phyloP scores from a whole-genome alignment of 2,797 vertebrate genomes.

The Tympanoctomys barrerae region DNA sequence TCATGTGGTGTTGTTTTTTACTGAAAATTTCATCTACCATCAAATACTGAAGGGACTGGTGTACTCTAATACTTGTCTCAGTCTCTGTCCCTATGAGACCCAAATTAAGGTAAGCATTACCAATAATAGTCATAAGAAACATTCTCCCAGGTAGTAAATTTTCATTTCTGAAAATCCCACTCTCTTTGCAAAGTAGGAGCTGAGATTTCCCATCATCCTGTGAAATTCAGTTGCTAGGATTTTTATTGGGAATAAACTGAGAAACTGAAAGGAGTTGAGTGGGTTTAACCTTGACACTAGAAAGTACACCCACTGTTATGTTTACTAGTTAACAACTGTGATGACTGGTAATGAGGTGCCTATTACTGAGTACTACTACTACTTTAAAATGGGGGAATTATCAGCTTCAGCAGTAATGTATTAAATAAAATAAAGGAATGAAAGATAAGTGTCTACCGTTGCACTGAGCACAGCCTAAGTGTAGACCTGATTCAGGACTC shows the following conservation, averaged over 20 bases:
- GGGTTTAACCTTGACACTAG: neutral
- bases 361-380: neutral
- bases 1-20: neutral
- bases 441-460: neutral
- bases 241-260: neutral
- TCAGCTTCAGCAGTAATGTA: neutral
- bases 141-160: neutral
- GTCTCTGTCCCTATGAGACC: neutral
- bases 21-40: neutral
- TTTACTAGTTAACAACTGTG: neutral
- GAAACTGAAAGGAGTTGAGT: neutral
- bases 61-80: neutral
- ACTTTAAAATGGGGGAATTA: neutral
- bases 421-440: neutral
- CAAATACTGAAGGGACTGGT: neutral
- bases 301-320: neutral
- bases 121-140: neutral
- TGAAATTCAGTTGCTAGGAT: neutral
- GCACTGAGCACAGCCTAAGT: neutral
- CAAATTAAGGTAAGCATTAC: neutral
- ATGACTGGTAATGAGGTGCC: neutral
- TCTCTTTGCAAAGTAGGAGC: neutral
- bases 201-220: neutral
- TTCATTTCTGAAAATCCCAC: neutral
- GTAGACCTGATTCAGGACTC: neutral